Percentiles rank a stretch among this genome's conserved stretches.
These are phyloP conservation scores for Epiblema foenella DNA, from an alignment of 2,888 invertebrate genomes.

Conservation along the genomic window DNA sequence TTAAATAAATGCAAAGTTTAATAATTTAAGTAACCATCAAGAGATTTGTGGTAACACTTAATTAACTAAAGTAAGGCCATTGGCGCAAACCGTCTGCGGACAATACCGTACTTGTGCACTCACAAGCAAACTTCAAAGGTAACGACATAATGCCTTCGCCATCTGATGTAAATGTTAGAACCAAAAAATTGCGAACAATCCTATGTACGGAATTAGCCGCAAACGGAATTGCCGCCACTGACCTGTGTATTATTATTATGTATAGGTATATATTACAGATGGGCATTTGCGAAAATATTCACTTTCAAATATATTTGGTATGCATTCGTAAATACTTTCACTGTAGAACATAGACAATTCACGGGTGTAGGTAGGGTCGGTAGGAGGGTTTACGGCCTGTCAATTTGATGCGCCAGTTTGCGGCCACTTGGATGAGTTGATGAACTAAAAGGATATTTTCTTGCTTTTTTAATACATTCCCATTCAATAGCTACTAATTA, in stretches of 20 bases:
- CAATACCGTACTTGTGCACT: not conserved
- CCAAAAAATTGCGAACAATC: not conserved
- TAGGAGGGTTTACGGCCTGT: too few relatives aligned
- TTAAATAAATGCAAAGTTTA: constrained; percentile 33
- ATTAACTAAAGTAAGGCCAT: constrained; percentile 3
- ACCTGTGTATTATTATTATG: constrained; percentile 17
- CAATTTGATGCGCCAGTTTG: too few relatives aligned
- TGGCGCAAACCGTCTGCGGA: not conserved
- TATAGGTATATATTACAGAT: constrained; percentile 26
- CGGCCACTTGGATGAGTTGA: too few relatives aligned
- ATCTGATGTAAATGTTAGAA: not conserved
- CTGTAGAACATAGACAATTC: not conserved
- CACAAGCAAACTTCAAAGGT: too few relatives aligned
- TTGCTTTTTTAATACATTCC: too few relatives aligned
- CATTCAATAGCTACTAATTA: too few relatives aligned
- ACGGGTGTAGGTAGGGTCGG: too few relatives aligned
- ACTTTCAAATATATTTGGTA: constrained; percentile 3
- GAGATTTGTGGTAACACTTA: constrained; percentile 21
- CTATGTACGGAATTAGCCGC: not conserved
- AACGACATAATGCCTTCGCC: too few relatives aligned
- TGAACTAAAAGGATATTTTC: too few relatives aligned
- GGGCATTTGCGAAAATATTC: constrained; percentile 36
- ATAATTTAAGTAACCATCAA: constrained; percentile 20
- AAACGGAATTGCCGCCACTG: not conserved
- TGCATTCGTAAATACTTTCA: constrained; percentile 1